A percentile compares a stretch with the other conserved stretches of the same genome.
These are phyloP conservation scores for Lithophane socia DNA, from an alignment of 2,888 invertebrate species.

Conservation along the genomic window DNA sequence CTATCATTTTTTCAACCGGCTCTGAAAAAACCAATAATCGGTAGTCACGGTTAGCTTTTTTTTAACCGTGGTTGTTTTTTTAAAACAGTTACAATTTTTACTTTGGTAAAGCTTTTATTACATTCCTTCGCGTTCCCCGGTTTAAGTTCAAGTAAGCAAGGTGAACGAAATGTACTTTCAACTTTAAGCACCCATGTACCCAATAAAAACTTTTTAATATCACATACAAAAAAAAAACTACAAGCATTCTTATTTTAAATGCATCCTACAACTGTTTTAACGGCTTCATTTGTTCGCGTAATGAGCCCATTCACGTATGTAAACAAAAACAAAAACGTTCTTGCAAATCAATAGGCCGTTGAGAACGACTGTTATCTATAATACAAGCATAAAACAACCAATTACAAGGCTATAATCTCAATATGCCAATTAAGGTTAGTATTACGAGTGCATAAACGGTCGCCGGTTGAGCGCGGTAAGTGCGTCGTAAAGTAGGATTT, in stretches of 20 bases:
- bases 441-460: slow-evolving; percentile 84
- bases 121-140: slow-evolving; percentile 12
- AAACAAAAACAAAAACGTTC: slow-evolving; percentile 64
- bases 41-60: slow-evolving; percentile 28
- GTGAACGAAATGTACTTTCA: slow-evolving; percentile 13
- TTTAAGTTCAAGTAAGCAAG: slow-evolving; percentile 14
- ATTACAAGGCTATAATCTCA: slow-evolving; percentile 85
- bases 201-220: slow-evolving; percentile 37
- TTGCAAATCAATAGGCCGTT: slow-evolving; percentile 71
- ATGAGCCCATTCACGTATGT: slow-evolving; percentile 57
- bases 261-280: slow-evolving; percentile 40
- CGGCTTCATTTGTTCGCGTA: slow-evolving; percentile 61
- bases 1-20: slow-evolving; percentile 50
- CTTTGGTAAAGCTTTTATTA: slow-evolving; percentile 19
- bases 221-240: slow-evolving; percentile 7
- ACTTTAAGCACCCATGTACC: slow-evolving; percentile 7
- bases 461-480: slow-evolving; percentile 75
- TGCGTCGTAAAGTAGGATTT: slow-evolving; percentile 86
- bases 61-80: slow-evolving; percentile 19
- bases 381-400: slow-evolving; percentile 78
- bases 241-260: slow-evolving; percentile 38
- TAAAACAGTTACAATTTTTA: slow-evolving; percentile 17
- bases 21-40: slow-evolving; percentile 51
- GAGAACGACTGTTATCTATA: slow-evolving; percentile 74
- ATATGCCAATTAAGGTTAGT: slow-evolving; percentile 88